Conservation (phyloP, 1,140 invertebrate species). For the Aphis craccivora region DNA sequence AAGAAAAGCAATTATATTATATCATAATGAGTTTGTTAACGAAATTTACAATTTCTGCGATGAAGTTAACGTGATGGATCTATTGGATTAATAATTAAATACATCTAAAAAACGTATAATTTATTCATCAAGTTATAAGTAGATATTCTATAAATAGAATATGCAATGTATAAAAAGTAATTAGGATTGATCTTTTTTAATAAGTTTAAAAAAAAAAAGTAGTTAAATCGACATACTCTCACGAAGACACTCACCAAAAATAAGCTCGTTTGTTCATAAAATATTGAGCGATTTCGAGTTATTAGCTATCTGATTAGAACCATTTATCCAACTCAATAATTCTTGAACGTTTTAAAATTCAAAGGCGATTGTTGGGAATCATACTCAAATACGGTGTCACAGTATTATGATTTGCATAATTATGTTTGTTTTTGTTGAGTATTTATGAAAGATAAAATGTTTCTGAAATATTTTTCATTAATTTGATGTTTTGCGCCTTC, state of each 20-base stretch:
- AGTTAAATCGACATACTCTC: neutral
- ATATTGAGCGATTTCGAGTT: neutral
- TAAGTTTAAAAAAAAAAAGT: neutral
- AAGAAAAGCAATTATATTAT: neutral
- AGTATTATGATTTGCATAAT: neutral
- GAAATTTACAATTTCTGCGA: neutral
- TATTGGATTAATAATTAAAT: neutral
- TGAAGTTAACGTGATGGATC: neutral
- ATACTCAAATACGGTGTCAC: neutral
- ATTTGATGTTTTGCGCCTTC: neutral
- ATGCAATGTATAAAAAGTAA: neutral
- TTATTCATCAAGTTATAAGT: neutral
- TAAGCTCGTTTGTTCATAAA: neutral
- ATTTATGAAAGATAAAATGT: neutral
- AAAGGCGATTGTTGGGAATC: neutral
- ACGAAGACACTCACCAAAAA: neutral
- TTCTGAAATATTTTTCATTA: neutral
- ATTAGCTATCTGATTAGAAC: neutral
- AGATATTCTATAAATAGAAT: neutral
- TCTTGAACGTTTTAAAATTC: neutral
- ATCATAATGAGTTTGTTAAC: neutral
- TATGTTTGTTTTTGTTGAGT: neutral
- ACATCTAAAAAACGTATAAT: neutral
- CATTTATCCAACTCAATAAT: neutral
- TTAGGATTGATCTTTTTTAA: neutral